Conservation (phyloP, 2,113 vertebrate species). For the Aix galericulata region DNA sequence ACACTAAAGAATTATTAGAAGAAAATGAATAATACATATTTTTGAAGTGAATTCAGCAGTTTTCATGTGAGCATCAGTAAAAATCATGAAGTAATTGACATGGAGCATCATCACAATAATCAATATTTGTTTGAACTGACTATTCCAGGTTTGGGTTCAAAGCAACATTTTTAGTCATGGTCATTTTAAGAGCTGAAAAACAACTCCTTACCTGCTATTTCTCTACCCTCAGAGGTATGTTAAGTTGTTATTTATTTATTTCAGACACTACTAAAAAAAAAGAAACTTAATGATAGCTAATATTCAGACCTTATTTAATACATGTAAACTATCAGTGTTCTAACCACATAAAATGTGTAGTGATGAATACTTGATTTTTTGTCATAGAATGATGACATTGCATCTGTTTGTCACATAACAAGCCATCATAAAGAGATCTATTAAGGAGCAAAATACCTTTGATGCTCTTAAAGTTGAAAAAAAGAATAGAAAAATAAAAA, state of each 20-base stretch:
- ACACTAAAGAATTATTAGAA: background rate
- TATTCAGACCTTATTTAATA: background rate
- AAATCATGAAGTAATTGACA: background rate
- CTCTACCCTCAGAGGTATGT: background rate
- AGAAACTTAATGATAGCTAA: background rate
- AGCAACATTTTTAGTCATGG: background rate
- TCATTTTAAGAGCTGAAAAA: background rate
- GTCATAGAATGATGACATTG: background rate
- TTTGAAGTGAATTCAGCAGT: background rate
- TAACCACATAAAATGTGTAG: background rate
- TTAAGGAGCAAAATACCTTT: background rate
- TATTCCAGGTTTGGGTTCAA: background rate
- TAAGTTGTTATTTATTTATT: background rate
- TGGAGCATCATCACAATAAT: accelerated
- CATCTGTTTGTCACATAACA: background rate
- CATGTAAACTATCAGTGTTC: background rate
- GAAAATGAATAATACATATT: background rate
- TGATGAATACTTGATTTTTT: background rate
- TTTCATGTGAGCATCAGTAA: background rate
- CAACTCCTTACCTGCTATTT: background rate
- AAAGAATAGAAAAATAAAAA: background rate
- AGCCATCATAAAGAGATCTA: accelerated
- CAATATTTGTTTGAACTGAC: background rate
- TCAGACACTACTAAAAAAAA: background rate
- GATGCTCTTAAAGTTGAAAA: background rate